These are phyloP conservation scores for Porites australiensis DNA, from an alignment of 64 coral and sea anemone genomes.

Conservation along the genomic window DNA sequence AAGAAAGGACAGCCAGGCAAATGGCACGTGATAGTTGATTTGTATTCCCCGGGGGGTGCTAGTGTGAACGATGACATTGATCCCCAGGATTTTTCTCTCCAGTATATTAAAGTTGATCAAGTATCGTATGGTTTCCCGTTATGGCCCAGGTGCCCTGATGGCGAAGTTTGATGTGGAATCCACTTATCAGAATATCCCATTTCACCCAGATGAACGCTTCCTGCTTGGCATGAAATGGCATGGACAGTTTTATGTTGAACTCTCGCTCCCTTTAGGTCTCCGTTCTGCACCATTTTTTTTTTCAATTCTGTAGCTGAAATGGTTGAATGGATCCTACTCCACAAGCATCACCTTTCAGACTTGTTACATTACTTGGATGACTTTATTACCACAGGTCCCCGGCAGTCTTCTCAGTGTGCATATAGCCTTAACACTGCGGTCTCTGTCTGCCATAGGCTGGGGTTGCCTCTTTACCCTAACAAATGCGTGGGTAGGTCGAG, in stretches of 20 bases:
- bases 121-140: not conserved
- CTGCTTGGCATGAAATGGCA: not conserved
- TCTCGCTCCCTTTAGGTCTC: not conserved
- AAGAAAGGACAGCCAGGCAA: not conserved
- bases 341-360: not conserved
- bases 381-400: slow-evolving; percentile 22
- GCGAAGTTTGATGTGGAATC: not conserved
- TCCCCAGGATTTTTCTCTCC: not conserved
- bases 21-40: not conserved
- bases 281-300: too few relatives aligned
- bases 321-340: not conserved
- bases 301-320: too few relatives aligned
- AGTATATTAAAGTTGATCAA: slow-evolving; percentile 18
- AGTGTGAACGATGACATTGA: not conserved
- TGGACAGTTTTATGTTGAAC: not conserved
- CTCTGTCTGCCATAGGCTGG: not conserved
- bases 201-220: not conserved
- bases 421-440: not conserved
- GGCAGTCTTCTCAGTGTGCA: not conserved
- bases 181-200: not conserved
- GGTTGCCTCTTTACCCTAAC: slow-evolving; percentile 47
- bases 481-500: slow-evolving; percentile 47
- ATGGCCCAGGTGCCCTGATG: not conserved
- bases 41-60: not conserved
- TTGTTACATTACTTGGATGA: not conserved